These are phyloP conservation scores for Acropora yongei DNA, from an alignment of 64 coral and sea anemone genomes.

Conservation along the genomic window DNA sequence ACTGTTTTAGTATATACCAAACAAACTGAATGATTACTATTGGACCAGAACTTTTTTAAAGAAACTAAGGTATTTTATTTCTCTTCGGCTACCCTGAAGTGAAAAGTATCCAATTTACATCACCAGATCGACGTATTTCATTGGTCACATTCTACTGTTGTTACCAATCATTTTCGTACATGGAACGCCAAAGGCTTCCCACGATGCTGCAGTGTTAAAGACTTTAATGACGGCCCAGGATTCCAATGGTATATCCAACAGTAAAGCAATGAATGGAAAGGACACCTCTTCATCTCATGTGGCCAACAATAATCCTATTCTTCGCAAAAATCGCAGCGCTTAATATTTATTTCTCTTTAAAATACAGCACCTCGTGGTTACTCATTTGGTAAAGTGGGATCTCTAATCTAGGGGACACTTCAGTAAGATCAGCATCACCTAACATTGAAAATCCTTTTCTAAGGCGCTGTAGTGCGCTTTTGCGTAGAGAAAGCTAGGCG, in stretches of 20 bases:
- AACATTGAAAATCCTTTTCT: too few species aligned
- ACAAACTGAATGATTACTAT: too few species aligned
- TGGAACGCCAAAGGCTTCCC: not conserved
- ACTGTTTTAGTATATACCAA: too few species aligned
- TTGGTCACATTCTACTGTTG: constrained; percentile 31
- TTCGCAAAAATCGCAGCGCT: not conserved
- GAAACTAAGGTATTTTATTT: too few species aligned
- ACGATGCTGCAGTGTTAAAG: not conserved
- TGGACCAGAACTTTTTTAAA: too few species aligned
- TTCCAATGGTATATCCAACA: not conserved
- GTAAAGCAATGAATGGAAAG: not conserved
- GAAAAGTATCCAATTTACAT: not conserved
- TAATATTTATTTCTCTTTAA: not conserved
- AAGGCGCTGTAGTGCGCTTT: too few species aligned
- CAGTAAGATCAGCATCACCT: too few species aligned
- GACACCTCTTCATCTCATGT: not conserved
- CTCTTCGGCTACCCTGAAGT: too few species aligned
- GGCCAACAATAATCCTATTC: constrained; percentile 21
- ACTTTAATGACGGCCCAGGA: not conserved
- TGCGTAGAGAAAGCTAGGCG: too few species aligned
- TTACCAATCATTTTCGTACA: not conserved
- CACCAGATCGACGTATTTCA: constrained; percentile 27
- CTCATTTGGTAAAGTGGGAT: too few species aligned
- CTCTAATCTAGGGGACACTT: too few species aligned
- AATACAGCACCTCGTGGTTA: too few species aligned